These are phyloP conservation scores for Agonopterix alstromeriana DNA, from an alignment of 2,888 invertebrate genomes.

Conservation along the genomic window DNA sequence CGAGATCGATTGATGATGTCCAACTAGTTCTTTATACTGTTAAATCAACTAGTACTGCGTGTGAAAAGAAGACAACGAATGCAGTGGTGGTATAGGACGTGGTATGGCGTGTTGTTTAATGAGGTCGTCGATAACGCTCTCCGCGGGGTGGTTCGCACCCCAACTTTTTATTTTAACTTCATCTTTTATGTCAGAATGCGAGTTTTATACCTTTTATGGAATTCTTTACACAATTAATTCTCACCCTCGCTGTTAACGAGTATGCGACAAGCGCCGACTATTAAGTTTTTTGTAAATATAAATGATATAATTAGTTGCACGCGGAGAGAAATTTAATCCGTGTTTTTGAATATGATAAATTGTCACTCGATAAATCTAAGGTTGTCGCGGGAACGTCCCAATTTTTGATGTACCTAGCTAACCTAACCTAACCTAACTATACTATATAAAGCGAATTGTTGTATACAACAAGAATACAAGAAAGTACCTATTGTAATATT, in stretches of 20 bases:
- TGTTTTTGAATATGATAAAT: no score
- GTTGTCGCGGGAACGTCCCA: no score
- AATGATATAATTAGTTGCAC: slow-evolving; percentile 55
- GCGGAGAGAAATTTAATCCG: slow-evolving; percentile 10
- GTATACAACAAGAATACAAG: no score
- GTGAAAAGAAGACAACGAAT: slow-evolving; percentile 14
- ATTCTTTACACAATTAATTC: slow-evolving; percentile 66
- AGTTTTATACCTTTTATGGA: slow-evolving; percentile 65
- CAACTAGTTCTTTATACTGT: no score
- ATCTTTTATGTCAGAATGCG: slow-evolving; percentile 61
- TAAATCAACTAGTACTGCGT: no score
- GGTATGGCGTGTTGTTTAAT: slow-evolving; percentile 40
- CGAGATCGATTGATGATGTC: no score
- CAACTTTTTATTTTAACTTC: slow-evolving; percentile 57
- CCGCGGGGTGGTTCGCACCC: slow-evolving; percentile 39
- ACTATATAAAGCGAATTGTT: no score
- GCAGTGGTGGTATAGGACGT: not conserved
- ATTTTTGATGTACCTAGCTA: no score
- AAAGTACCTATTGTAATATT: no score
- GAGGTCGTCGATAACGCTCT: slow-evolving; percentile 36
- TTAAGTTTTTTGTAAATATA: slow-evolving; percentile 50
- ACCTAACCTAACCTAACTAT: no score
- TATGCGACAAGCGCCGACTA: slow-evolving; percentile 36
- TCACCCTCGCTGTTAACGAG: slow-evolving; percentile 41
- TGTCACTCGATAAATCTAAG: no score